A percentile compares a stretch with the other conserved stretches of the same genome.
Evolutionary conservation across 2,888 invertebrate genomes (phyloP).

Genomic region (Phlogophora meticulosa): DNA sequence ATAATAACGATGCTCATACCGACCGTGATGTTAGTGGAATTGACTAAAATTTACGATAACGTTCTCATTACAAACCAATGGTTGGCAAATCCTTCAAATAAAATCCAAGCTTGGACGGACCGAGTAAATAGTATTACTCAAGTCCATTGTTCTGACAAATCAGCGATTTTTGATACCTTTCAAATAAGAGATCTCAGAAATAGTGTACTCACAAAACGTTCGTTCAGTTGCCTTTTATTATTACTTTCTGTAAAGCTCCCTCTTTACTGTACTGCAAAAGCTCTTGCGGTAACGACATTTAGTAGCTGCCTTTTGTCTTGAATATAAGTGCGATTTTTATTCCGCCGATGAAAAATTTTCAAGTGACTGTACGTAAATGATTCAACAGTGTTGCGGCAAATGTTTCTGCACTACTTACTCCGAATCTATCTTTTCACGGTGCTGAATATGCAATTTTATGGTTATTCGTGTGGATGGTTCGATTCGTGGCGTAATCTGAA

Average conservation of each 20-base stretch:
- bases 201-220: conserved; percentile 72
- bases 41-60: conserved; percentile 77
- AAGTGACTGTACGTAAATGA: conserved; percentile 74
- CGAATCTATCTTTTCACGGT: conserved; percentile 77
- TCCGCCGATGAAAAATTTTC: conserved; percentile 70
- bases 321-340: conserved; percentile 75
- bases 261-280: conserved; percentile 72
- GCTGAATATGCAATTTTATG: conserved; percentile 85
- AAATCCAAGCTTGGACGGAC: conserved; percentile 64
- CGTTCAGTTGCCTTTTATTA: conserved; percentile 69
- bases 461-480: conserved; percentile 80
- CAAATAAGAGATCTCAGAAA: conserved; percentile 75
- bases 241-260: conserved; percentile 67
- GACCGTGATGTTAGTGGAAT: conserved; percentile 70
- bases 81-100: conserved; percentile 73
- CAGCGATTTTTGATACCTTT: conserved; percentile 80
- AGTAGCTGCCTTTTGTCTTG: conserved; percentile 75
- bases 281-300: conserved; percentile 70
- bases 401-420: conserved; percentile 80
- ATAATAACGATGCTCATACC: conserved; percentile 38
- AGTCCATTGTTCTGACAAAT: conserved; percentile 76
- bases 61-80: conserved; percentile 73
- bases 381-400: conserved; percentile 77
- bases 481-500: conserved; percentile 82
- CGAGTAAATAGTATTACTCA: conserved; percentile 72